Evolutionary conservation across 2,888 invertebrate species (phyloP).

Genomic region (Tortricodes alternella): DNA sequence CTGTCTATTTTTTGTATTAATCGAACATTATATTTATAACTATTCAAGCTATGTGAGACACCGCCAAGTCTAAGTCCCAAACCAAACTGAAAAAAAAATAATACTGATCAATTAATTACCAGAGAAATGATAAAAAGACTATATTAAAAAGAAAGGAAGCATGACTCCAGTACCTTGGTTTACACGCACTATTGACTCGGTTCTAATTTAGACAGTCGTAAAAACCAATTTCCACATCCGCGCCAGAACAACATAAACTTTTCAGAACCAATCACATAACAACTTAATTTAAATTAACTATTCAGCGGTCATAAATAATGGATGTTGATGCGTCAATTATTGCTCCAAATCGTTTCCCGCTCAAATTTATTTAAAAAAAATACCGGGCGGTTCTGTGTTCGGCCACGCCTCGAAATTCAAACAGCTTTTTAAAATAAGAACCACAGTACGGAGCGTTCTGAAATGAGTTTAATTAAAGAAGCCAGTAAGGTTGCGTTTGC

Average conservation of each 20-base stretch:
- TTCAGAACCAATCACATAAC: constrained; percentile 75
- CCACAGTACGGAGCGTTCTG: constrained; percentile 41
- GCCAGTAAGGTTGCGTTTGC: constrained; percentile 45
- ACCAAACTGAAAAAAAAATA: too few relatives aligned
- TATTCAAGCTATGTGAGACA: too few relatives aligned
- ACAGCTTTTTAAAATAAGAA: constrained; percentile 50
- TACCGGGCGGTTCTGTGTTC: constrained; percentile 46
- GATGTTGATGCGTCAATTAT: constrained; percentile 77
- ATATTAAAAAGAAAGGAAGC: background rate
- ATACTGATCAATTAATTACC: background rate
- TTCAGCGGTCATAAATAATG: constrained; percentile 71
- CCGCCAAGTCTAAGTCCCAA: too few relatives aligned
- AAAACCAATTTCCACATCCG: constrained; percentile 58
- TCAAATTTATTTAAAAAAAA: constrained; percentile 45
- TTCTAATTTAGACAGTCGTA: constrained; percentile 44
- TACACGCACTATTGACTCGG: constrained; percentile 17
- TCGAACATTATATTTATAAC: too few relatives aligned
- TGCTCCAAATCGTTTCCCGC: constrained; percentile 66
- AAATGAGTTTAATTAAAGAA: constrained; percentile 42
- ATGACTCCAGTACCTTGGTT: background rate
- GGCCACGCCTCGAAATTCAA: constrained; percentile 63
- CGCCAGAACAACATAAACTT: constrained; percentile 63
- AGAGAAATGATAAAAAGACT: background rate
- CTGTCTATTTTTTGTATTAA: too few relatives aligned
- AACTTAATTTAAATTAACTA: constrained; percentile 72